These are phyloP conservation scores for Amphiprion percula DNA, from an alignment of 2,113 vertebrate species.

Conservation along the genomic window DNA sequence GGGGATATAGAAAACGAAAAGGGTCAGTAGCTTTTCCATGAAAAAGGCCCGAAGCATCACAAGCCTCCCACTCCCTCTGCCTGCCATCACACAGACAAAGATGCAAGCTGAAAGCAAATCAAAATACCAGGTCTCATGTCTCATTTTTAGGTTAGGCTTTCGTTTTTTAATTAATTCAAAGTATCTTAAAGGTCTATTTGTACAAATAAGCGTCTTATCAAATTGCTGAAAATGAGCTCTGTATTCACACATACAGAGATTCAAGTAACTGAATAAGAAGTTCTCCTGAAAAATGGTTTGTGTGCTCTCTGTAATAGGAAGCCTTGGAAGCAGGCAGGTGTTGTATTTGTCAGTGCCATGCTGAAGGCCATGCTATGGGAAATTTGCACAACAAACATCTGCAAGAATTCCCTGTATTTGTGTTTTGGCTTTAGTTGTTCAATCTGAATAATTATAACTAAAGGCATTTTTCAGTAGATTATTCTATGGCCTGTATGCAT, in stretches of 20 bases:
- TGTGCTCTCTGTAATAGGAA: not conserved
- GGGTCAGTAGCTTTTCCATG: conserved; percentile 21
- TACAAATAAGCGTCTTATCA: too few species aligned
- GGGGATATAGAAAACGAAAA: conserved; percentile 8
- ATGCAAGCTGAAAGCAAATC: not conserved
- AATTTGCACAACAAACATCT: not conserved
- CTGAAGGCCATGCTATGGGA: conserved; percentile 23
- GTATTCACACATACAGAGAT: not conserved
- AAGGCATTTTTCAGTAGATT: not conserved
- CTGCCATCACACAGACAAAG: not conserved
- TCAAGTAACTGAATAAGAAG: not conserved
- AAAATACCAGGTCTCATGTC: not conserved
- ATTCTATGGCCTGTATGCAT: not conserved
- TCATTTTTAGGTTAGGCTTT: not conserved
- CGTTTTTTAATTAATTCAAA: not conserved
- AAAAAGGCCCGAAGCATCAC: conserved; percentile 1
- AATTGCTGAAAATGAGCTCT: too few species aligned
- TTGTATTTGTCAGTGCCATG: conserved; percentile 53
- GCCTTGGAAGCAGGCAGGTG: conserved; percentile 29
- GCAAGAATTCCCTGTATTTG: conserved; percentile 4
- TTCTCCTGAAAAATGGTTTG: not conserved
- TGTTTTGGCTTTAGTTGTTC: not conserved
- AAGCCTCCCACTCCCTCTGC: not conserved
- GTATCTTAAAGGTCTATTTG: too few species aligned
- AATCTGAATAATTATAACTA: not conserved